A percentile compares a stretch with the other conserved stretches of the same genome.
Conservation (phyloP, 2,888 invertebrate species). For the Archips crataeganus region DNA sequence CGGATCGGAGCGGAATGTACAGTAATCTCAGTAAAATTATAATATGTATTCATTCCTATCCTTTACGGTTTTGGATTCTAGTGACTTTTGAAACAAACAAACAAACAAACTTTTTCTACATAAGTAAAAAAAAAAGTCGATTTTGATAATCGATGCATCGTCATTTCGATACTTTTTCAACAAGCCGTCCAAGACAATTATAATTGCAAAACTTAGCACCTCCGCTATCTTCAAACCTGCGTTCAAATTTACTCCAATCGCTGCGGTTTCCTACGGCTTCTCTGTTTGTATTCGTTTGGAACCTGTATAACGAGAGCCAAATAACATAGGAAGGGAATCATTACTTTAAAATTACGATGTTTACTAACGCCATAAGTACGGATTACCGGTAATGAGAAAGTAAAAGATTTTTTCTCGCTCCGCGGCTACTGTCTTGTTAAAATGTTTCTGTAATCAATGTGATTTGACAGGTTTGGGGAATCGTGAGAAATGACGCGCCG, state of each 20-base stretch:
- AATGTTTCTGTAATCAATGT: constrained; percentile 31
- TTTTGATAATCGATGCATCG: too few relatives aligned
- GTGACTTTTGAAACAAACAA: too few relatives aligned
- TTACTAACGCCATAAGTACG: constrained; percentile 39
- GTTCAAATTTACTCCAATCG: constrained; percentile 48
- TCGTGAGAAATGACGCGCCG: constrained; percentile 3
- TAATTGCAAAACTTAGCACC: neutral
- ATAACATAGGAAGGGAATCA: constrained; percentile 39
- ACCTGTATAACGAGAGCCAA: constrained; percentile 37
- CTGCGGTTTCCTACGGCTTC: constrained; percentile 61
- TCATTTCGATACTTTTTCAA: too few relatives aligned
- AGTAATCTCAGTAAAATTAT: too few relatives aligned
- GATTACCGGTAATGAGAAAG: constrained; percentile 41
- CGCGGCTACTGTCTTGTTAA: constrained; percentile 37
- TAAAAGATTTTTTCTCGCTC: constrained; percentile 27
- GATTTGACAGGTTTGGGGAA: constrained; percentile 17
- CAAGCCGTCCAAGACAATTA: too few relatives aligned
- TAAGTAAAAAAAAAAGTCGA: too few relatives aligned
- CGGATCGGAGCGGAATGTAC: too few relatives aligned
- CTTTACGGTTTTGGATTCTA: too few relatives aligned
- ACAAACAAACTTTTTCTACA: too few relatives aligned
- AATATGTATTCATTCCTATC: too few relatives aligned
- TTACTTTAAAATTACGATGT: constrained; percentile 40
- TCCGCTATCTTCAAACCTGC: constrained; percentile 5
- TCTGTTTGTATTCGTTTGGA: constrained; percentile 53